Base-by-base conservation (phyloP, 1,140 invertebrate genomes). In the Telenomus remus region DNA sequence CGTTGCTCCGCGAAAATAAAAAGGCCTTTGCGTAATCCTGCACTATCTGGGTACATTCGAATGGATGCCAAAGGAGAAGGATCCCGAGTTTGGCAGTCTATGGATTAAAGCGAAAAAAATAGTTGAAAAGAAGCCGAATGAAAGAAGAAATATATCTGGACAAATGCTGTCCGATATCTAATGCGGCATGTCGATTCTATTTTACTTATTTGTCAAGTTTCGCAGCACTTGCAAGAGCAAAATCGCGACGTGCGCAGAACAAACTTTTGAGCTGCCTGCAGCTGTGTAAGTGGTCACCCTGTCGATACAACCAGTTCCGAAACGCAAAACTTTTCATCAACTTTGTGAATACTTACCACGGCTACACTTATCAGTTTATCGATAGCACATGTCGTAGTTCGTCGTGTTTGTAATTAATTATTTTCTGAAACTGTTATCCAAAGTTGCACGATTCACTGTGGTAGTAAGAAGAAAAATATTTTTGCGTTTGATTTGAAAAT, bases 131-230 rank as follows among this genome's bases (percentile, higher is more conserved):
- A 14, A 73, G 60, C 2, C 46, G 61, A 66, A 37, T 59, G 70
- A 70, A 57, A 66, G 39, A 6, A 27, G 42, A 44, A 60, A 48
- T 69, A 65, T 81, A 79, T 79, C 73, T 70, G 79, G 63, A 80
- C 73, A 74, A 79, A 72, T 72, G 70, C 55, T 34, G 68, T 53
- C 57, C 76, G 63, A 79, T 56, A 61, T 79, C 72, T 74, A 76
- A 80, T 76, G 80, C 80, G 75, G 80, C 81, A 81, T 85, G 86
- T 87, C 83, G 85, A 87, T 87, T 87, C 86, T 86, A 85, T 86
- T 87, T 85, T 72, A 80, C 81, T 80, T 77, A 65, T 60, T 66
- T 70, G 71, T 79, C 63, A 54, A 74, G 78, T 78, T 81, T 77
- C 79, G 19, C 19, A 27, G 19, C 53, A 70, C 76, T 82, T 83